These are phyloP conservation scores for Sturmia bella DNA, from an alignment of 2,888 invertebrate species.

Conservation along the genomic window DNA sequence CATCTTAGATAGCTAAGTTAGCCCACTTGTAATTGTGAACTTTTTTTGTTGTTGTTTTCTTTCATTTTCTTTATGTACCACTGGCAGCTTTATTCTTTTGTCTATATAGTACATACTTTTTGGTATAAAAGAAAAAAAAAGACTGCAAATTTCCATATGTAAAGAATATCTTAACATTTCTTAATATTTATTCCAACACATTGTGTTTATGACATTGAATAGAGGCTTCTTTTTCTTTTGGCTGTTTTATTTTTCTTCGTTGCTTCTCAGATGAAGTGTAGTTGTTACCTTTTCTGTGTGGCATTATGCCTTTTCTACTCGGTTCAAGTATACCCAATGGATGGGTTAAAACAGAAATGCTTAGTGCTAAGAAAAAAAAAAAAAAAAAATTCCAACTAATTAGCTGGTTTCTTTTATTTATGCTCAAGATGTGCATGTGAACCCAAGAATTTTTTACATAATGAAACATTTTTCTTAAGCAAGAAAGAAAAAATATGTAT, in stretches of 20 bases:
- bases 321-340: conserved; percentile 64
- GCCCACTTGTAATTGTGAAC: conserved; percentile 66
- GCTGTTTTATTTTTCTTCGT: conserved; percentile 21
- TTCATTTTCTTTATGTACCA: conserved; percentile 31
- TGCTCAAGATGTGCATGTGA: background rate
- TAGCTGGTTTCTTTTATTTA: conserved; percentile 32
- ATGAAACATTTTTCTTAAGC: background rate
- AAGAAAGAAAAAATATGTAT: too few species aligned
- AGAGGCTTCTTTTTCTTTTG: conserved; percentile 16
- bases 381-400: conserved; percentile 46
- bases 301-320: conserved; percentile 49
- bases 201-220: conserved; percentile 54
- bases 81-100: background rate
- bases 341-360: conserved; percentile 54
- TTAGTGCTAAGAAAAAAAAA: conserved; percentile 14
- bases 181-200: conserved; percentile 30
- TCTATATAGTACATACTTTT: background rate
- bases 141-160: conserved; percentile 28
- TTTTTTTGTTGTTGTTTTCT: conserved; percentile 41
- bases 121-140: background rate
- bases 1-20: conserved; percentile 71
- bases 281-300: conserved; percentile 23
- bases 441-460: background rate
- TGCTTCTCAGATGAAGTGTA: conserved; percentile 16
- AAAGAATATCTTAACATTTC: conserved; percentile 1